These are phyloP conservation scores for Caprella mutica DNA, from an alignment of 2,888 invertebrate genomes.

Conservation along the genomic window DNA sequence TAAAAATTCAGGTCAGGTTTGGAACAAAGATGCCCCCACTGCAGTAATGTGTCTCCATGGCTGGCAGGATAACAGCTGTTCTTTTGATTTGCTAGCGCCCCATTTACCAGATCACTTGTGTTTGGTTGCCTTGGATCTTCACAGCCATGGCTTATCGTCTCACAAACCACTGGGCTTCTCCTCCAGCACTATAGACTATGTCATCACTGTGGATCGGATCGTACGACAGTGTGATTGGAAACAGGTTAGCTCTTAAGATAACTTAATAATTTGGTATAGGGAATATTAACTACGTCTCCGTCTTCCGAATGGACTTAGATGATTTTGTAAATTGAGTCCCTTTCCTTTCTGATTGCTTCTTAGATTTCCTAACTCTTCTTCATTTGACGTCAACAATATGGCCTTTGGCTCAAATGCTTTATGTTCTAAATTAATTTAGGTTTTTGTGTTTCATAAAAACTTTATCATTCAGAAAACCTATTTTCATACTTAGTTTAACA, in stretches of 20 bases:
- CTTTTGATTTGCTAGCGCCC: conserved; percentile 38
- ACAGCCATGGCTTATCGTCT: conserved; percentile 39
- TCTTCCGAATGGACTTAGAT: too few relatives aligned
- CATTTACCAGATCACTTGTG: conserved; percentile 1
- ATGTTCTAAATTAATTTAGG: too few relatives aligned
- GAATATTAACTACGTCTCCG: too few relatives aligned
- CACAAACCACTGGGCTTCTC: conserved; percentile 36
- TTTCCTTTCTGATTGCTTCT: too few relatives aligned
- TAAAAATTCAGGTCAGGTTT: conserved; percentile 4
- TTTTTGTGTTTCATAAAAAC: too few relatives aligned
- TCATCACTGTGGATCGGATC: conserved; percentile 35
- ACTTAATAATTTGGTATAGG: too few relatives aligned
- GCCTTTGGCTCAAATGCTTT: too few relatives aligned
- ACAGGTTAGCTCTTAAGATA: conserved; percentile 26
- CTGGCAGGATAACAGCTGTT: conserved; percentile 39
- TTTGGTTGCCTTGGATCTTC: conserved; percentile 38
- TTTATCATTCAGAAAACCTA: too few relatives aligned
- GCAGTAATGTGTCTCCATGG: conserved; percentile 36
- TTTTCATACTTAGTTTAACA: too few relatives aligned
- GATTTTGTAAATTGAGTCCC: too few relatives aligned
- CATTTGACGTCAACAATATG: too few relatives aligned
- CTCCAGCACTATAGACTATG: conserved; percentile 35
- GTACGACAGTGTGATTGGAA: conserved; percentile 36
- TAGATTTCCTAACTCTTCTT: too few relatives aligned
- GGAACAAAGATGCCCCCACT: not conserved